These are phyloP conservation scores for Malurus melanocephalus DNA, from an alignment of 2,113 vertebrate genomes.

Conservation along the genomic window DNA sequence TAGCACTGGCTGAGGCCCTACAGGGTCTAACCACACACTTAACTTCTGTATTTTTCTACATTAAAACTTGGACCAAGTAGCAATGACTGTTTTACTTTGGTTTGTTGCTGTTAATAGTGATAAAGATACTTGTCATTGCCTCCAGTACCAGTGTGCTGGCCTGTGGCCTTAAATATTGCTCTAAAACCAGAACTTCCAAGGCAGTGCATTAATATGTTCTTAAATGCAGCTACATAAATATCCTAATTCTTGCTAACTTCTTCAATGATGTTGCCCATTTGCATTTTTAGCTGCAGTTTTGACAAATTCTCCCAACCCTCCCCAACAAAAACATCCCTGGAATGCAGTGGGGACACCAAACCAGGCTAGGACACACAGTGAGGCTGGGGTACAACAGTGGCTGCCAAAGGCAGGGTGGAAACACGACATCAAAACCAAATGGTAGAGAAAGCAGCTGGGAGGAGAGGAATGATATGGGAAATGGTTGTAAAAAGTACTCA, in stretches of 20 bases:
- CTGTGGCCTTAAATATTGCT: background rate
- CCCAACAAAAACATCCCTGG: background rate
- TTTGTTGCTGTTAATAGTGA: background rate
- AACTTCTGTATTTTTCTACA: background rate
- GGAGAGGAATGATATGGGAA: background rate
- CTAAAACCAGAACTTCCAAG: background rate
- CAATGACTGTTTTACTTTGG: background rate
- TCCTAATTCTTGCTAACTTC: background rate
- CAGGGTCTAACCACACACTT: background rate
- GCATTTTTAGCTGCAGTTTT: background rate
- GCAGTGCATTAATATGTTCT: background rate
- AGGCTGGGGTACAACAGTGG: background rate
- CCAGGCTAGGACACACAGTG: accelerated
- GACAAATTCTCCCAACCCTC: background rate
- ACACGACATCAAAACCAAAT: accelerated
- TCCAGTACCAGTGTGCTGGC: background rate
- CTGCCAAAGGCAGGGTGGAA: background rate
- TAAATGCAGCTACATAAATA: background rate
- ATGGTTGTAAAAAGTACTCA: background rate
- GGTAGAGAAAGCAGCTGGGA: background rate
- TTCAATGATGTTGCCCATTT: background rate
- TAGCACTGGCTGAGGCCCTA: background rate
- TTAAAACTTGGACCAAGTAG: background rate
- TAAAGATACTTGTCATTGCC: background rate
- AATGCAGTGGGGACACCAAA: background rate